Percentiles rank a stretch among this genome's conserved stretches.
These are phyloP conservation scores for Epizoanthus illoricatus DNA, from an alignment of 92 coral and sea anemone species.

Conservation along the genomic window DNA sequence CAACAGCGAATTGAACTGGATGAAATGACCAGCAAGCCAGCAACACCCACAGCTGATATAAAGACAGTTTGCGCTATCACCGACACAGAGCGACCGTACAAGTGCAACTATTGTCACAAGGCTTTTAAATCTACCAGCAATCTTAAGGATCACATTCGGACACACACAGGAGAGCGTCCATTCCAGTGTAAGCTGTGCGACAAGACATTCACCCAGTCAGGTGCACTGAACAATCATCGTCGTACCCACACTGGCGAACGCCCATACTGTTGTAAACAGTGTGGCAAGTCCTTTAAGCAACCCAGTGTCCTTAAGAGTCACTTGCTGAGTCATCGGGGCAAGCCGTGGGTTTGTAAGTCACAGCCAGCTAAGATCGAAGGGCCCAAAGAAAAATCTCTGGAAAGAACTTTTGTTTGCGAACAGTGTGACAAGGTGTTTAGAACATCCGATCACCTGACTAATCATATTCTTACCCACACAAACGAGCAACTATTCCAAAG, in stretches of 20 bases:
- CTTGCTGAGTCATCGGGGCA: background rate
- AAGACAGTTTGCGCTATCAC: background rate
- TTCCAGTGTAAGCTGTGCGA: background rate
- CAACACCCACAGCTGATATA: background rate
- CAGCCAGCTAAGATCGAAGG: background rate
- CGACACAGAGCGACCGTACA: background rate
- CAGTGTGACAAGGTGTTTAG: constrained; percentile 26
- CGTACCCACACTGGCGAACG: background rate
- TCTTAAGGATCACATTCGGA: background rate
- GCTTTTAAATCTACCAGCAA: background rate
- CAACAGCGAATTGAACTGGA: background rate
- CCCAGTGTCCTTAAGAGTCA: constrained; percentile 16
- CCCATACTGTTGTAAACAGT: constrained; percentile 1
- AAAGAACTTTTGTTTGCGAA: constrained; percentile 9
- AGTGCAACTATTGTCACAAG: background rate
- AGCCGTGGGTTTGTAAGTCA: background rate
- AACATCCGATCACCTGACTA: background rate
- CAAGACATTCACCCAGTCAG: constrained; percentile 12
- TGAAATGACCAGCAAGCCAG: background rate
- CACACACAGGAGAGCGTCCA: constrained; percentile 6
- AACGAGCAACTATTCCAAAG: constrained; percentile 8
- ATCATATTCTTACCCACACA: constrained; percentile 19
- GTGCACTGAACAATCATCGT: background rate
- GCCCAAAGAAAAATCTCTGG: background rate
- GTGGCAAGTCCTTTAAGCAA: constrained; percentile 10